phyloP scores from a whole-genome alignment of 2,888 invertebrate genomes.

The Hybos culiciformis region DNA sequence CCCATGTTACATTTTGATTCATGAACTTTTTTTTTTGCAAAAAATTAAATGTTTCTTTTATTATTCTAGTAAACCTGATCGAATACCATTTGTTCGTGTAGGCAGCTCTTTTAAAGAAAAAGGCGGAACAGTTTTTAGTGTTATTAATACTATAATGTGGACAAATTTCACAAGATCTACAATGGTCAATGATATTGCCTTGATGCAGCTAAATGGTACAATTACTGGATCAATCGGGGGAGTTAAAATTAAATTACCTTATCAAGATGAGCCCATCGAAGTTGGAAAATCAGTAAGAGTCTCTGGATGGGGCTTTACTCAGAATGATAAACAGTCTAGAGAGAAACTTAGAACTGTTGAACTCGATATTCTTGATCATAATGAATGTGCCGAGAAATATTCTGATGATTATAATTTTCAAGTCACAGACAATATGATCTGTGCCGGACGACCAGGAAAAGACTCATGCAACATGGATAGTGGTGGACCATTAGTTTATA shows the following conservation, averaged over 20 bases:
- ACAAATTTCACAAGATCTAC: constrained; percentile 2
- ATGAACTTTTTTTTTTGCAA: no score
- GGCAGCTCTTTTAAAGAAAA: no score
- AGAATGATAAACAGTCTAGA: not conserved
- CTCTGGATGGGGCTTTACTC: not conserved
- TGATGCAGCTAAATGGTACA: constrained; percentile 3
- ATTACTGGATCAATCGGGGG: constrained; percentile 3
- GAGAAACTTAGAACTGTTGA: not conserved
- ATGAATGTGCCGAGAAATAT: not conserved
- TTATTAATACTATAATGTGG: not conserved
- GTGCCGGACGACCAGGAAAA: not conserved
- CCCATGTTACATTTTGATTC: no score
- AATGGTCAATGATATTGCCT: constrained; percentile 5
- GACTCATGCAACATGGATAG: not conserved
- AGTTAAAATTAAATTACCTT: constrained; percentile 3
- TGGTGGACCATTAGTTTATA: not conserved
- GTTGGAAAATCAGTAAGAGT: not conserved
- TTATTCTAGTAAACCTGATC: no score
- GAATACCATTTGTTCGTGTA: no score
- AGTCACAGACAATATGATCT: not conserved
- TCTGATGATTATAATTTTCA: not conserved
- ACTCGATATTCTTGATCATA: not conserved
- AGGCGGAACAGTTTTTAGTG: no score
- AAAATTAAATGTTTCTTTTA: no score
- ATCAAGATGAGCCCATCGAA: not conserved